Base-by-base conservation (phyloP, 2,888 invertebrate species). In the Campoplex nolae region DNA sequence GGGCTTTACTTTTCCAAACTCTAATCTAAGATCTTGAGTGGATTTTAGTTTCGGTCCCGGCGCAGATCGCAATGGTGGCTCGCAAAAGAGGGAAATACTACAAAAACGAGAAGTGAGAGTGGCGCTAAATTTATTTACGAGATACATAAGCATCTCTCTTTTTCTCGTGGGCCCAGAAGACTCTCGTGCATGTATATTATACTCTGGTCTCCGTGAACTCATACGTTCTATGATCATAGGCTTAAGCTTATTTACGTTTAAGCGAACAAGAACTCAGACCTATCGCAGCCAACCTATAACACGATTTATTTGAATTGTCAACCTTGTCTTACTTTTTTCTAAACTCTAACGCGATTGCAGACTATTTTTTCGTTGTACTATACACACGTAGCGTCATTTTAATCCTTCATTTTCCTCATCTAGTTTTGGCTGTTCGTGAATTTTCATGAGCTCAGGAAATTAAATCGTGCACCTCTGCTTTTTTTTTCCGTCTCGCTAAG, bases 381-480 rank as follows among this genome's bases (percentile, higher is more conserved):
- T 6, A 6, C 38, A 23, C 23, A 0, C 18, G 56, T 56, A 38
- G 13, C 9, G 48, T 62, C 42, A 28, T 18, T 18, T 56, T 45
- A 3, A 45, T 62, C 18, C 38, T 62, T 32, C 18, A 76, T 32
- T 48, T 45, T 48, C 18, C 48, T 32, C 56, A 11, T n/a, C 8
- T 7, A 13, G 9, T 16, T 38, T 56, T 18, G 56, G 45, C 16
- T 67, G 32, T 58, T 84, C 82, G 84, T 85, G 68, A 91, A 93
- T 93, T 93, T 94, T 94, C 93, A 94, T 92, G 92, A 93, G 93
- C 91, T 93, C 93, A 93, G 94, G 93, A 94, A 94, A 94, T 94
- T 94, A 94, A 94, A 93, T 93, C 93, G 92, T 92, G 92, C 92
- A 58, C 58, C 13, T 58, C 28, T 58, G 9, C 93, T 92, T 62